Conservation (phyloP, 2,888 invertebrate species). For the Mesorhabditis belari region DNA sequence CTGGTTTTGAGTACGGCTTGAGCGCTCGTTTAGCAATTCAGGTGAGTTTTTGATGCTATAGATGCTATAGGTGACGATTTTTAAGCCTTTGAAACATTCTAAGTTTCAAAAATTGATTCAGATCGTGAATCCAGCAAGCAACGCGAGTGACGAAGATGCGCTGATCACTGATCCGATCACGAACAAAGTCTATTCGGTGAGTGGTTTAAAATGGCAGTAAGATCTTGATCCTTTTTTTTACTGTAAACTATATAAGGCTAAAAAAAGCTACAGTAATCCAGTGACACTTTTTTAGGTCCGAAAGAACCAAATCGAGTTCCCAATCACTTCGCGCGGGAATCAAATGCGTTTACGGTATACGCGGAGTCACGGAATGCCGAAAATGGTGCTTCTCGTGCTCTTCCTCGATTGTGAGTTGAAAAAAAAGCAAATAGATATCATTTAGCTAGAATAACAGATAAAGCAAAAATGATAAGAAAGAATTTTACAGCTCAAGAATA, state of each 20-base stretch:
- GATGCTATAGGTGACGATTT: background rate
- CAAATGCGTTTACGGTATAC: slow-evolving; percentile 53
- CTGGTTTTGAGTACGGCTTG: slow-evolving; percentile 46
- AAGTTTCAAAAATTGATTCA: slow-evolving; percentile 56
- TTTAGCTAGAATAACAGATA: background rate
- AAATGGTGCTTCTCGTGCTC: slow-evolving; percentile 45
- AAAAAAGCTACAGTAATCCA: too few relatives aligned
- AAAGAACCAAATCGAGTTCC: slow-evolving; percentile 80
- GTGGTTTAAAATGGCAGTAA: background rate
- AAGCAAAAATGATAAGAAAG: background rate
- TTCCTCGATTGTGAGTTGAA: slow-evolving; percentile 38
- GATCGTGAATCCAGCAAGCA: slow-evolving; percentile 75
- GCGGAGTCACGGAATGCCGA: slow-evolving; percentile 41
- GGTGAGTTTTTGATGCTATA: slow-evolving; percentile 7
- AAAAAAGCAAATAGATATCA: background rate
- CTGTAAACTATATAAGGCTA: too few relatives aligned
- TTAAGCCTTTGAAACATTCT: background rate
- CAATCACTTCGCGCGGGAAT: slow-evolving; percentile 68
- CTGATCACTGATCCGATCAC: slow-evolving; percentile 46
- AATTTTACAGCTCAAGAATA: slow-evolving; percentile 46
- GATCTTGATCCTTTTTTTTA: slow-evolving; percentile 3
- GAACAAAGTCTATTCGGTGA: slow-evolving; percentile 14
- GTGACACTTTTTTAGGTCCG: slow-evolving; percentile 66
- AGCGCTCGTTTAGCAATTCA: slow-evolving; percentile 44
- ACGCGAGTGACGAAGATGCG: slow-evolving; percentile 75